phyloP scores from a whole-genome alignment of 1,140 invertebrate species.

The Temnothorax longispinosus region DNA sequence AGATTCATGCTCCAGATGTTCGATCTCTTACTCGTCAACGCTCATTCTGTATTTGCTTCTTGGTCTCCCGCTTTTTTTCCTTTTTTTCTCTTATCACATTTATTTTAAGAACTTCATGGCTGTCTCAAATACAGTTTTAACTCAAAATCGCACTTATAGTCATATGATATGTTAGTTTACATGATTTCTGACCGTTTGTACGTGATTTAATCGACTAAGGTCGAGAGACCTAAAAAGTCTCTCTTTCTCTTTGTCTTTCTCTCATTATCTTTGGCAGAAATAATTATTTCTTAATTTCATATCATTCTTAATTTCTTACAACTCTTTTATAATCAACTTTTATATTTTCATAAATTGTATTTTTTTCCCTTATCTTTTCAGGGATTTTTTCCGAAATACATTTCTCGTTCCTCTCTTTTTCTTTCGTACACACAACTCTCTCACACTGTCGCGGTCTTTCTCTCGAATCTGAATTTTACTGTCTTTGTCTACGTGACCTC shows the following conservation, averaged over 20 bases:
- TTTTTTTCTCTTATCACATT: constrained; percentile 38
- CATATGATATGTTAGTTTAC: background rate
- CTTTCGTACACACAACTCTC: background rate
- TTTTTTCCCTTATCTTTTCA: background rate
- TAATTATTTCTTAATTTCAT: background rate
- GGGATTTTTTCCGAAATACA: background rate
- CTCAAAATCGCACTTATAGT: background rate
- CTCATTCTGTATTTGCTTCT: constrained; percentile 15
- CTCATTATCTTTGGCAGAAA: background rate
- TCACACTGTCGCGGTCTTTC: background rate
- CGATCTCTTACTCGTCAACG: constrained; percentile 21
- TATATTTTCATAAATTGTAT: background rate
- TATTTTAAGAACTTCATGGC: constrained; percentile 38
- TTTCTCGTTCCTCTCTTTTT: constrained; percentile 25
- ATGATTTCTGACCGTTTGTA: background rate
- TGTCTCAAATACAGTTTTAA: constrained; percentile 1
- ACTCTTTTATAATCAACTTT: background rate
- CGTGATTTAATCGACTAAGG: background rate
- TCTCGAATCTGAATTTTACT: constrained; percentile 28
- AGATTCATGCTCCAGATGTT: constrained; percentile 8
- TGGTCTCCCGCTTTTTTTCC: background rate
- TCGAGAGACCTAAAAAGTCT: background rate
- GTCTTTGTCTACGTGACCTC: constrained; percentile 63
- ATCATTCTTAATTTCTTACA: background rate
- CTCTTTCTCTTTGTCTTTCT: constrained; percentile 27